Base-by-base conservation (phyloP, 2,113 vertebrate species). In the Bos javanicus region DNA sequence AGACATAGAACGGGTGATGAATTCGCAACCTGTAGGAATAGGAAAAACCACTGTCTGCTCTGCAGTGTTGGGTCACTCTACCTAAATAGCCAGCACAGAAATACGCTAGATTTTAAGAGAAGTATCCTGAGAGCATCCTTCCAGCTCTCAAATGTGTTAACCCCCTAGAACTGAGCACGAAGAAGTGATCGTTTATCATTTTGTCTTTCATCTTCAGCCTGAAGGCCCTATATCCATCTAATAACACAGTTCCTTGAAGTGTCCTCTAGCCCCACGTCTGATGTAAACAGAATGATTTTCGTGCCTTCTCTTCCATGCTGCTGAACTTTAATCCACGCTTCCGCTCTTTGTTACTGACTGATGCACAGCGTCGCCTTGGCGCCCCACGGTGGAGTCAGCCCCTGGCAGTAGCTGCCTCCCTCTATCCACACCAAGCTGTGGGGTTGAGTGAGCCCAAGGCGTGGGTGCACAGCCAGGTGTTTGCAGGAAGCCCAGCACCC, bases 141-240 rank as follows among this genome's bases (percentile, higher is more conserved):
- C 59, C 21, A n/a, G 11, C 60, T 74, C 0, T 1, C 7, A 6
- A 10, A 4, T 0, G 0, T 17, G 19, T 4, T 13, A n/a, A 28
- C 12, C 2, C 7, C 15, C 10, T 21, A 25, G 56, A 28, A 23
- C 2, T 54, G 80, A 82, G 14, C 80, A 7, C 2, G 3, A 23
- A 54, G 11, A 82, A 23, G 11, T 82, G 33, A 54, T 54, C 2
- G 0, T 43, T n/a, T 23, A 5, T 59, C 6, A 16, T 3, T 30
- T 2, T 62, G 19, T 52, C 78, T 46, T n/a, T 74, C 36, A 48
- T 89, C 56, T 87, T 82, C 23, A 60, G 8, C 46, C 48, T 8
- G n/a, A 48, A 39, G 28, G 17, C 14, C 26, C 33, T 84, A 4
- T 59, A 39, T 84, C 15, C 23, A 10, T 43, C 50, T 36, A n/a